These are phyloP conservation scores for Beroe forskalii DNA, from an alignment of 37 sponge, comb jelly and placozoan genomes.

Conservation along the genomic window DNA sequence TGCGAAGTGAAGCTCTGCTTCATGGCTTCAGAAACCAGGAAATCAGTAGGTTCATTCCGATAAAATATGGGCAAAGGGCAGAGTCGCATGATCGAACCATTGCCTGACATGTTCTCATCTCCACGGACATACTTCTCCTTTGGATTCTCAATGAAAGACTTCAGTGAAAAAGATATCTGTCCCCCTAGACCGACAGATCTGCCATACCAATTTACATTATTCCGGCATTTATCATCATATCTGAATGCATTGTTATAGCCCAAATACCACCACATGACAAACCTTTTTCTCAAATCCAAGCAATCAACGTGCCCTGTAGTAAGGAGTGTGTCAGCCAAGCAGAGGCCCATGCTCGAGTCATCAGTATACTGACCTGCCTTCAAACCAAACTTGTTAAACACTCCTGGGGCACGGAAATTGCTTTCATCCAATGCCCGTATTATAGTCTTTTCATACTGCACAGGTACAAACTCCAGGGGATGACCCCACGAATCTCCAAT, in stretches of 20 bases:
- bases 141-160: constrained; percentile 16
- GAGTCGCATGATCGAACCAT: constrained; percentile 54
- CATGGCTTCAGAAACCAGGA: constrained; percentile 41
- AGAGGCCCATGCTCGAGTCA: constrained; percentile 54
- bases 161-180: constrained; percentile 39
- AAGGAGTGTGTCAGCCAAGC: constrained; percentile 28
- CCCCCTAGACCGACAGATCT: constrained; percentile 62
- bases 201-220: background rate
- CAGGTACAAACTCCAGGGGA: constrained; percentile 50
- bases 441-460: constrained; percentile 23
- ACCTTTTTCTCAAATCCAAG: constrained; percentile 42
- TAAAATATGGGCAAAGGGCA: constrained; percentile 61
- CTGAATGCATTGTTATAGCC: constrained; percentile 55
- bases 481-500: constrained; percentile 60
- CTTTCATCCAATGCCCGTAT: background rate
- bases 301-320: constrained; percentile 11
- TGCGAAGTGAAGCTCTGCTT: constrained; percentile 60
- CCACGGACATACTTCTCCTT: background rate
- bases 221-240: background rate
- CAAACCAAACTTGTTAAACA: constrained; percentile 44
- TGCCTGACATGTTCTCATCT: constrained; percentile 41
- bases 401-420: constrained; percentile 40
- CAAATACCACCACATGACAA: constrained; percentile 63
- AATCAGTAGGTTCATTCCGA: background rate
- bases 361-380: constrained; percentile 62